Evolutionary conservation across 2,888 invertebrate genomes (phyloP).

Genomic region (Acanthosepion pharaonis): DNA sequence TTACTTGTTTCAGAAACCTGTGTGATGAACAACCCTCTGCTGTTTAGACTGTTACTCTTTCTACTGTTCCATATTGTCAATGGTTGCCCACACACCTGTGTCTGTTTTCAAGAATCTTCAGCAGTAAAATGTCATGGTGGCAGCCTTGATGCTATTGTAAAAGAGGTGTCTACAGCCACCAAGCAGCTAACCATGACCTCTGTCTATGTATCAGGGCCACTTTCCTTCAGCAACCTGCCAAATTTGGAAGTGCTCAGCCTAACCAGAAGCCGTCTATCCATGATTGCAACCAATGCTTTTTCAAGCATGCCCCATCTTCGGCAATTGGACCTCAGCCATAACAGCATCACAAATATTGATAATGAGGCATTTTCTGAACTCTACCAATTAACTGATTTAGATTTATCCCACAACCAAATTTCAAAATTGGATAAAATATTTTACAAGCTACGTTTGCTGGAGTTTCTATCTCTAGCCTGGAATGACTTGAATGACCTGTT

Average conservation of each 20-base stretch:
- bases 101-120: background rate
- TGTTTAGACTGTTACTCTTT: background rate
- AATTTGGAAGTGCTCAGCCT: constrained; percentile 53
- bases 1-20: constrained; percentile 39
- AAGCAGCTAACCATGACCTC: constrained; percentile 52
- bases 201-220: background rate
- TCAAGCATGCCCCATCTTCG: constrained; percentile 51
- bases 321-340: constrained; percentile 57
- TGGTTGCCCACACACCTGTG: constrained; percentile 36
- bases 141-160: background rate
- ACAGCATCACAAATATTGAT: constrained; percentile 56
- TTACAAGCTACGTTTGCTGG: constrained; percentile 54
- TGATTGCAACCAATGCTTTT: constrained; percentile 58
- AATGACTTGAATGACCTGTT: constrained; percentile 57
- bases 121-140: constrained; percentile 33
- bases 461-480: constrained; percentile 58
- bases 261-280: constrained; percentile 53
- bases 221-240: constrained; percentile 48
- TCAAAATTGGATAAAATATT: constrained; percentile 54
- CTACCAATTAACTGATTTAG: constrained; percentile 54
- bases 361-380: constrained; percentile 59
- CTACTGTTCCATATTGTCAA: background rate
- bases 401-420: constrained; percentile 62
- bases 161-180: background rate
- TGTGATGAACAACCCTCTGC: constrained; percentile 41